These are phyloP conservation scores for Anolis carolinensis DNA, from an alignment of 2,113 vertebrate genomes.

Conservation along the genomic window DNA sequence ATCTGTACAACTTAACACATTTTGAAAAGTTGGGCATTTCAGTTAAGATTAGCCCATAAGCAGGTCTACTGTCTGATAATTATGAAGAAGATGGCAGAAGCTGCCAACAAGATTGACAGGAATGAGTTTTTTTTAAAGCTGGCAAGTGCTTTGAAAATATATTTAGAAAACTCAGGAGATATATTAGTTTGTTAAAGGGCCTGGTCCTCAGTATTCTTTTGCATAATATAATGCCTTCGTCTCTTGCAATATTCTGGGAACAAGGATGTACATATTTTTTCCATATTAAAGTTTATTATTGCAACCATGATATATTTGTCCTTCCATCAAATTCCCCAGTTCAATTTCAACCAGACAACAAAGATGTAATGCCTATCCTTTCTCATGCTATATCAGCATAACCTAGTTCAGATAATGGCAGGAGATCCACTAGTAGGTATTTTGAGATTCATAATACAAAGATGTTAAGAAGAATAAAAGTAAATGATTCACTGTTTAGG, in stretches of 20 bases:
- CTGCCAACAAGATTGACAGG: conserved; percentile 2
- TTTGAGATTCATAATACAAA: not conserved
- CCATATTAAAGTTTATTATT: conserved; percentile 15
- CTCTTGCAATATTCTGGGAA: not conserved
- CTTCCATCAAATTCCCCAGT: not conserved
- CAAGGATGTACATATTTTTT: not conserved
- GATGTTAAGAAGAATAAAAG: not conserved
- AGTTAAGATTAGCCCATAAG: not conserved
- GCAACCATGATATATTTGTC: not conserved
- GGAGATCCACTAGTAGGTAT: not conserved
- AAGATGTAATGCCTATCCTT: not conserved
- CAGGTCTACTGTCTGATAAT: conserved; percentile 9
- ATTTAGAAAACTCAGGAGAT: not conserved
- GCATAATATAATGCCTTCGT: not conserved
- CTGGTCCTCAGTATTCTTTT: not conserved
- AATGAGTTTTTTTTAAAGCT: not conserved
- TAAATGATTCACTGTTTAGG: not conserved
- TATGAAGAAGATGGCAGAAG: not conserved
- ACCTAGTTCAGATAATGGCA: not conserved
- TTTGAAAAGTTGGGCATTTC: conserved; percentile 4
- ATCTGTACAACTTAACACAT: not conserved
- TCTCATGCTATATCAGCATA: not conserved
- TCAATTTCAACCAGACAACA: not conserved
- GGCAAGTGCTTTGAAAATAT: not conserved
- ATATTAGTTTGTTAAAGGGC: conserved; percentile 14